Evolutionary conservation across 2,888 invertebrate genomes (phyloP).

Genomic region (Melitaea athalia): DNA sequence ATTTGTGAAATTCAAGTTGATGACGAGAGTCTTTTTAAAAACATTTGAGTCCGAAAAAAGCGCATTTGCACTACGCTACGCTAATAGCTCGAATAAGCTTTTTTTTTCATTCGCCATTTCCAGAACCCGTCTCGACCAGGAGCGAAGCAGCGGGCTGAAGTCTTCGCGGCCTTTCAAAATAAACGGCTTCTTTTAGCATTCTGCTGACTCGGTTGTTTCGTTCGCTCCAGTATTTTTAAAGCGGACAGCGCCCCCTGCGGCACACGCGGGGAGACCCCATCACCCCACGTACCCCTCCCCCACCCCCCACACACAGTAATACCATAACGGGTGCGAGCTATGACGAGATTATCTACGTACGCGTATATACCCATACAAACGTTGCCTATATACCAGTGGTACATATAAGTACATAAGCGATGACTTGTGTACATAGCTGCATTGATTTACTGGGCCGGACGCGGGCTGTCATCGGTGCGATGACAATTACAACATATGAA

Average conservation of each 20-base stretch:
- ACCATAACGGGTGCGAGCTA: constrained; percentile 82
- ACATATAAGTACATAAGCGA: constrained; percentile 73
- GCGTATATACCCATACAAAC: constrained; percentile 71
- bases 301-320: constrained; percentile 74
- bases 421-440: constrained; percentile 73
- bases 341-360: constrained; percentile 81
- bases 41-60: constrained; percentile 51
- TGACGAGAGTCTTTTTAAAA: constrained; percentile 44
- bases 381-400: constrained; percentile 65
- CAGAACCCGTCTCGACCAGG: constrained; percentile 60
- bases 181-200: constrained; percentile 74
- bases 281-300: constrained; percentile 47
- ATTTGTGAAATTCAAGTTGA: constrained; percentile 46
- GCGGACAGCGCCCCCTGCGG: constrained; percentile 75
- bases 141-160: constrained; percentile 48
- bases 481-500: constrained; percentile 63
- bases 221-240: constrained; percentile 79
- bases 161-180: constrained; percentile 69
- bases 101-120: constrained; percentile 59
- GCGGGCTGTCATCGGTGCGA: constrained; percentile 69
- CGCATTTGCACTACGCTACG: constrained; percentile 50
- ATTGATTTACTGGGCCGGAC: constrained; percentile 76
- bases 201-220: constrained; percentile 67
- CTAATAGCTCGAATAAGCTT: constrained; percentile 55
- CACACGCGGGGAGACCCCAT: constrained; percentile 57